A percentile compares a stretch with the other conserved stretches of the same genome.
Evolutionary conservation across 2,888 invertebrate genomes (phyloP).

Genomic region (Julus scandinavius): DNA sequence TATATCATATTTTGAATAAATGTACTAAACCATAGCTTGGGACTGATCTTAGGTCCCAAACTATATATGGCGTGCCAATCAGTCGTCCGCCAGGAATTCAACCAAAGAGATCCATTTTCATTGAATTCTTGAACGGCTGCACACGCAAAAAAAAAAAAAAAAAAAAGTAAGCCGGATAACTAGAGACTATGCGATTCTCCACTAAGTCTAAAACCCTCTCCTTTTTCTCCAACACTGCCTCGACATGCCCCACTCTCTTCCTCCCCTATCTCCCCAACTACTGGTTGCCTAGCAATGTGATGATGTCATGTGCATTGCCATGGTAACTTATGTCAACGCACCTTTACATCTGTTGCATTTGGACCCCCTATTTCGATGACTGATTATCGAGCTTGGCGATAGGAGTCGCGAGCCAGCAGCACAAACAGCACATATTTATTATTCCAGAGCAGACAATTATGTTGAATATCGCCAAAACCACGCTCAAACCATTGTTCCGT

Average conservation of each 20-base stretch:
- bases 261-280: background rate
- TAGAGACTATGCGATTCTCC: background rate
- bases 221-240: background rate
- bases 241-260: background rate
- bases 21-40: background rate
- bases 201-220: conserved; percentile 34
- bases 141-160: no score
- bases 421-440: background rate
- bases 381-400: background rate
- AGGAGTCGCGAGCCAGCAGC: background rate
- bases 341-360: conserved; percentile 48
- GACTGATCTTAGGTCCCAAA: background rate
- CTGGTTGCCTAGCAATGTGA: background rate
- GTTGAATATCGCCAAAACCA: background rate
- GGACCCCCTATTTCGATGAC: conserved; percentile 38
- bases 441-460: conserved; percentile 14
- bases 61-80: background rate
- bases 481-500: background rate
- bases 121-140: conserved; percentile 12
- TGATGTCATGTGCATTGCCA: conserved; percentile 49
- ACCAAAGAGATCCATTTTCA: conserved; percentile 29
- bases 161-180: conserved; percentile 24
- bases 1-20: no score
- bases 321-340: conserved; percentile 48
- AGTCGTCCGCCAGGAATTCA: conserved; percentile 10